These are phyloP conservation scores for Lasioglossum marginatum DNA, from an alignment of 2,888 invertebrate species.

Conservation along the genomic window DNA sequence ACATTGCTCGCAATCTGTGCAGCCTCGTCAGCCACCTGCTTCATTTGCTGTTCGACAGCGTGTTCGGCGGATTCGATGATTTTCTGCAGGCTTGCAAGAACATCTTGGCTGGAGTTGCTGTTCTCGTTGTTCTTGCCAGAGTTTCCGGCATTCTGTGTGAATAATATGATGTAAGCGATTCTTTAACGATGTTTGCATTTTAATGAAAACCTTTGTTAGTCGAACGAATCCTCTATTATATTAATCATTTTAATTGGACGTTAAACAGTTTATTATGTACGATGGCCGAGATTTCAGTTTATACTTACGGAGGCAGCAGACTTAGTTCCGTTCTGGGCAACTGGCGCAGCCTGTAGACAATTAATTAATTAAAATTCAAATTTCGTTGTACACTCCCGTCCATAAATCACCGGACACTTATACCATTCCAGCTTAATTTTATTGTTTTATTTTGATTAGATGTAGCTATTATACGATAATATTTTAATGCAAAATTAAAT, in stretches of 20 bases:
- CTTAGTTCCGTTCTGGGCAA: not conserved
- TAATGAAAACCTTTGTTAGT: not conserved
- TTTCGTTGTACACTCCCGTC: not conserved
- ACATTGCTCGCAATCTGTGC: not conserved
- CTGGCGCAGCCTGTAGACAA: conserved; percentile 34
- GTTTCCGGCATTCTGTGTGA: not conserved
- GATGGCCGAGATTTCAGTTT: not conserved
- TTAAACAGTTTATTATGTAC: not conserved
- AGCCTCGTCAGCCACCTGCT: not conserved
- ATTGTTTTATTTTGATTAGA: no score
- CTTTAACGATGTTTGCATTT: not conserved
- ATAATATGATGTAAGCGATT: not conserved
- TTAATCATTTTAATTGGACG: not conserved
- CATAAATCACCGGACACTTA: no score
- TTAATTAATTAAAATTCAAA: conserved; percentile 11
- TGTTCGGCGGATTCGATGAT: not conserved
- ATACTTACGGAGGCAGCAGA: not conserved
- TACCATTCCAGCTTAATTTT: no score
- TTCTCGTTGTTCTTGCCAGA: not conserved
- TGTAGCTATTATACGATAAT: no score
- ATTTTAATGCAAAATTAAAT: no score
- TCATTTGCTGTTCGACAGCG: not conserved
- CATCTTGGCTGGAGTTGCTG: not conserved
- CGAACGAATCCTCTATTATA: not conserved
- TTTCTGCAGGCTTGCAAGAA: not conserved